Evolutionary conservation across 2,113 vertebrate genomes (phyloP), one percentile per base, ranked within the genome.

Genomic region (Laticauda colubrina): DNA sequence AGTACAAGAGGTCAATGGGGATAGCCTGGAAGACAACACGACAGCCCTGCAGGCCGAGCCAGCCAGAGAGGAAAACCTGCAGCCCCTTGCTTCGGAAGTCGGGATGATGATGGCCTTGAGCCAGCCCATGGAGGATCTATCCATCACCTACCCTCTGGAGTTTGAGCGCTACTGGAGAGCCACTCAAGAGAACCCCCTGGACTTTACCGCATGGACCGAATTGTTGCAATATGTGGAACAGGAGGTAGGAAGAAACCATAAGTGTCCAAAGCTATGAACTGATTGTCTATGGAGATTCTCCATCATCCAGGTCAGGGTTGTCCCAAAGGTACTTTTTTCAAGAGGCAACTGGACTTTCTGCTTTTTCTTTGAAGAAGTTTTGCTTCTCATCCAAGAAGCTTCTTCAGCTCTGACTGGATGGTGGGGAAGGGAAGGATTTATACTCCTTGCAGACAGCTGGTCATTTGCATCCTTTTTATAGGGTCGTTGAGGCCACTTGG

Each of bases 171-270:
- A 98, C 34, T 98, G 98, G 98, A 97, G 97, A 39, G 96, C 96
- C 0, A 97, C 97, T 8, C 94, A 96, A 0, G 96, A 97, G 87
- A 98, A 97, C 93, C 98, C 98, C 11, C 97, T 97, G 75, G 98
- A 98, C 92, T 98, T 98, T 94, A 96, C 97, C 9, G 96, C 95
- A 89, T 98, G 98, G 98, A 98, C 98, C 0, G 98, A 98, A 69
- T 96, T 98, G 75, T 95, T 98, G 86, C 98, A 98, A 87, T 98
- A 98, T 85, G 98, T 98, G n/a, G 98, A 98, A 94, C 98, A 98
- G 93, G 98, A 98, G 98, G 98, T 98, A 89, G 93, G 94, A 21
- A 1, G 51, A 26, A 53, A 53, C 9, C 57, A 24, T 0, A 59
- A 9, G 14, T 0, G 51, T 29, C 45, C 23, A 7, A 15, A 53